Percentiles rank a stretch among this genome's conserved stretches.
phyloP scores from a whole-genome alignment of 2,113 vertebrate genomes.

The Colossoma macropomum region DNA sequence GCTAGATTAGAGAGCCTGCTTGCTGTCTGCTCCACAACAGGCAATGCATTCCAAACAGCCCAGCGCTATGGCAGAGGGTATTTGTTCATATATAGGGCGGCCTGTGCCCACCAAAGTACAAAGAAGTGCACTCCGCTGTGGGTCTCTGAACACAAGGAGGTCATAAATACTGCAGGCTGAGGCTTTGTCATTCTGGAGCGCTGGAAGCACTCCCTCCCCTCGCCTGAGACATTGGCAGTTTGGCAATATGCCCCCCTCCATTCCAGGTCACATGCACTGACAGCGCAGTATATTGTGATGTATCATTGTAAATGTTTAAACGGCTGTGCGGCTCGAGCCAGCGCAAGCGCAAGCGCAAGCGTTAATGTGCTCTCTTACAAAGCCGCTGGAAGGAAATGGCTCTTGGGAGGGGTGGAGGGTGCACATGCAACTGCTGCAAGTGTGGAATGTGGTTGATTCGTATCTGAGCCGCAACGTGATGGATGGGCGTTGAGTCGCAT shows the following conservation, averaged over 20 bases:
- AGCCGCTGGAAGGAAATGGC: slow-evolving; percentile 49
- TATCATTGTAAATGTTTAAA: slow-evolving; percentile 79
- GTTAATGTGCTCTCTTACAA: slow-evolving; percentile 65
- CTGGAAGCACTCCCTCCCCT: slow-evolving; percentile 57
- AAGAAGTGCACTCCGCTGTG: slow-evolving; percentile 74
- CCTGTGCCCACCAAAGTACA: slow-evolving; percentile 70
- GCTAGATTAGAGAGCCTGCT: slow-evolving; percentile 29
- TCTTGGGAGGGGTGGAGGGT: neutral
- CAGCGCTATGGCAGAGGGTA: neutral
- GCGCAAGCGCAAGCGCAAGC: slow-evolving; percentile 63
- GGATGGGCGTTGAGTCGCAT: slow-evolving; percentile 57
- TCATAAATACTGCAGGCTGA: slow-evolving; percentile 77
- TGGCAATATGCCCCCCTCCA: slow-evolving; percentile 63
- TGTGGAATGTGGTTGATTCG: slow-evolving; percentile 49
- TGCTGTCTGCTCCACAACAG: slow-evolving; percentile 34
- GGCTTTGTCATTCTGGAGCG: slow-evolving; percentile 73
- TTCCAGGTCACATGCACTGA: slow-evolving; percentile 53
- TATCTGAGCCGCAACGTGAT: slow-evolving; percentile 48
- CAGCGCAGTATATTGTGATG: slow-evolving; percentile 71
- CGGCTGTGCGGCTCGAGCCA: slow-evolving; percentile 61
- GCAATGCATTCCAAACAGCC: slow-evolving; percentile 46
- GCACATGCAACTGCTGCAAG: neutral
- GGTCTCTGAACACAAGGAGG: slow-evolving; percentile 15
- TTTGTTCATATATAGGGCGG: slow-evolving; percentile 64
- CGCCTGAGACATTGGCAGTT: slow-evolving; percentile 66